Evolutionary conservation across 2,888 invertebrate genomes (phyloP).

Genomic region (Thera obeliscata): DNA sequence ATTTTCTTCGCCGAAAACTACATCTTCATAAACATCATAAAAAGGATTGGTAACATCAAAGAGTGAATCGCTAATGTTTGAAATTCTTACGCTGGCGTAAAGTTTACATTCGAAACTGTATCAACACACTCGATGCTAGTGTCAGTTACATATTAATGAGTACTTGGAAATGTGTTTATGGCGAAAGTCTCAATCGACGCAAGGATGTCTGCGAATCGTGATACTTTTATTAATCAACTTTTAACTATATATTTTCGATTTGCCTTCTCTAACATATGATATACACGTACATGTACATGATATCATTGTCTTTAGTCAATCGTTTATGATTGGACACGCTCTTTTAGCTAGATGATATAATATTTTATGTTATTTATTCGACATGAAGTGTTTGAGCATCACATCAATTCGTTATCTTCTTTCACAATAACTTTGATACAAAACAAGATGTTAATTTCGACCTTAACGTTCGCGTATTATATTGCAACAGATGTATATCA

Average conservation of each 20-base stretch:
- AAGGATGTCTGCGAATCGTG: slow-evolving; percentile 29
- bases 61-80: slow-evolving; percentile 23
- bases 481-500: slow-evolving; percentile 36
- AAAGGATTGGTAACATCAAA: slow-evolving; percentile 33
- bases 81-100: slow-evolving; percentile 27
- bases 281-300: neutral
- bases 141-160: slow-evolving; percentile 40
- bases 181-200: slow-evolving; percentile 34
- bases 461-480: slow-evolving; percentile 30
- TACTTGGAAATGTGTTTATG: slow-evolving; percentile 35
- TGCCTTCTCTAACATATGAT: slow-evolving; percentile 2
- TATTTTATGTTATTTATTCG: slow-evolving; percentile 1
- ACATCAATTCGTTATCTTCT: slow-evolving; percentile 1
- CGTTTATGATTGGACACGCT: neutral
- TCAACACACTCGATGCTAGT: slow-evolving; percentile 31
- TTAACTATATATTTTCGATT: slow-evolving; percentile 6
- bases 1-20: slow-evolving; percentile 1
- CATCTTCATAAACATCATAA: slow-evolving; percentile 24
- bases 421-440: slow-evolving; percentile 15
- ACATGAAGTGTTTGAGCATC: neutral
- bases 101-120: slow-evolving; percentile 37
- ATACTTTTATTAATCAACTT: slow-evolving; percentile 25
- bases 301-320: neutral
- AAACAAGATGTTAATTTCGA: slow-evolving; percentile 39
- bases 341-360: neutral